phyloP scores from a whole-genome alignment of 2,888 invertebrate species.

The Heliconius charithonia region DNA sequence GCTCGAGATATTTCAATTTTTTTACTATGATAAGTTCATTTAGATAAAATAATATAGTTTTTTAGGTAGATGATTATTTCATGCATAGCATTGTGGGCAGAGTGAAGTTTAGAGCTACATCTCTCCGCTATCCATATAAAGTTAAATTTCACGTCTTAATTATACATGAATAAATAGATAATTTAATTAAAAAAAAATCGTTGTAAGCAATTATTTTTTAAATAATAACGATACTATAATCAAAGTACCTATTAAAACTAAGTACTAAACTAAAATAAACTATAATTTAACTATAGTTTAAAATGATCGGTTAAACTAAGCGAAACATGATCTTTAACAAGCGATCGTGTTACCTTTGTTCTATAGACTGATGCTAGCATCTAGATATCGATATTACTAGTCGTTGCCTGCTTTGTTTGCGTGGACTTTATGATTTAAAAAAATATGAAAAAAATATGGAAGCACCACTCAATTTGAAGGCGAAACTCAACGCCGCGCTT shows the following conservation, averaged over 20 bases:
- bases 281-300: conserved; percentile 19
- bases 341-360: conserved; percentile 50
- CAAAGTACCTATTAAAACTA: neutral
- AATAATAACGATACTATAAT: neutral
- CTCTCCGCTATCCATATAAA: neutral
- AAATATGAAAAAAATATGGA: too few species aligned
- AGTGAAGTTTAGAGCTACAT: neutral
- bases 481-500: too few species aligned
- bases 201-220: neutral
- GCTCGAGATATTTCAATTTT: too few species aligned
- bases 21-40: too few species aligned
- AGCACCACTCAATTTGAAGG: too few species aligned
- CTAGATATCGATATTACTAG: conserved; percentile 12
- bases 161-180: too few species aligned
- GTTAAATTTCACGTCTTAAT: neutral
- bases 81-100: too few species aligned
- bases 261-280: neutral
- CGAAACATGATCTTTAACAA: conserved; percentile 45
- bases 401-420: too few species aligned
- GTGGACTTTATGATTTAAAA: too few species aligned
- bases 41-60: too few species aligned
- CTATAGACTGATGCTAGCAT: conserved; percentile 9
- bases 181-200: too few species aligned
- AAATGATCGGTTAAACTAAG: conserved; percentile 29
- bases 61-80: too few species aligned